Conservation (phyloP, 2,113 vertebrate genomes). For the Gasterosteus aculeatus region DNA sequence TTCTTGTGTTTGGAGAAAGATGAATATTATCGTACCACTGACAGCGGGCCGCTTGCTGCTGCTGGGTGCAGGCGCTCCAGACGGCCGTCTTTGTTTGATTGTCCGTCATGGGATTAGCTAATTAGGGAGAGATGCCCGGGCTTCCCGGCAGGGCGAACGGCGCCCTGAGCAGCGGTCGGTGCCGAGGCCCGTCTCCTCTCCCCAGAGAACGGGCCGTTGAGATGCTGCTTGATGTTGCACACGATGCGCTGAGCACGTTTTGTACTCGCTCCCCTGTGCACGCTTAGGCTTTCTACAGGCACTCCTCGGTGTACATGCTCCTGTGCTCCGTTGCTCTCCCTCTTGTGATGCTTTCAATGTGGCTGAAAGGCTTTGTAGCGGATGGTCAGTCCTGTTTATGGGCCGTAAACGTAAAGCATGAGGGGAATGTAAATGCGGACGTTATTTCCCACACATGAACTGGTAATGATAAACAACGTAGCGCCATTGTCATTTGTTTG, state of each 20-base stretch:
- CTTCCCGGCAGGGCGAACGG: slow-evolving; percentile 45
- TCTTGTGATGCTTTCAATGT: background rate
- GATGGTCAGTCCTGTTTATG: background rate
- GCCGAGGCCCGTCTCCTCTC: slow-evolving; percentile 32
- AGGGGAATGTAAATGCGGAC: background rate
- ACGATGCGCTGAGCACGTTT: slow-evolving; percentile 9
- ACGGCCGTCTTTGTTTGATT: slow-evolving; percentile 54
- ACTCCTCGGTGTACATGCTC: slow-evolving; percentile 11
- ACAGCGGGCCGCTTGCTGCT: slow-evolving; percentile 43
- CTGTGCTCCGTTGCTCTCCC: slow-evolving; percentile 23
- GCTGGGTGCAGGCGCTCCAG: slow-evolving; percentile 40
- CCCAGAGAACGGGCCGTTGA: slow-evolving; percentile 35
- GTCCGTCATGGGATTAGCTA: slow-evolving; percentile 61
- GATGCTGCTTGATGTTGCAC: slow-evolving; percentile 41
- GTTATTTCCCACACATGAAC: background rate
- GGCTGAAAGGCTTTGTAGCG: background rate
- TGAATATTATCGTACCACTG: too few species aligned
- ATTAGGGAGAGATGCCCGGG: slow-evolving; percentile 40
- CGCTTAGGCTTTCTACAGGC: slow-evolving; percentile 11
- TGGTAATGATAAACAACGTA: background rate
- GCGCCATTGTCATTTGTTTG: background rate
- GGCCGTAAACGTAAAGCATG: too few species aligned
- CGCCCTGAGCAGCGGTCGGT: slow-evolving; percentile 25
- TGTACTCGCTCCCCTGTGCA: slow-evolving; percentile 13
- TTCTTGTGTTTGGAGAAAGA: too few species aligned